Conservation (phyloP, 2,113 vertebrate genomes). For the Speoplatyrhinus poulsoni region DNA sequence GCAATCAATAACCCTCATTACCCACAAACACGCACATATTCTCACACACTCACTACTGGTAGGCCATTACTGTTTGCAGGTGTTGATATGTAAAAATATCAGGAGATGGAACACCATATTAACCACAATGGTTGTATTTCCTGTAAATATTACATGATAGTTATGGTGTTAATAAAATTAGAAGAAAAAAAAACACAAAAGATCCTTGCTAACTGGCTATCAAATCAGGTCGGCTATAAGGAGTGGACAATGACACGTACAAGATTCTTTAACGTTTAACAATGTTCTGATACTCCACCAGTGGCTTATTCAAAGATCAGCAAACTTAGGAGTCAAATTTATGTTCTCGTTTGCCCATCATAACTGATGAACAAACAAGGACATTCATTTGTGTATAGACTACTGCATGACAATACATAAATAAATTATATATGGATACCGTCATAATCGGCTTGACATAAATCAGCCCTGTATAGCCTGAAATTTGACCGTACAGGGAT, state of each 20-base stretch:
- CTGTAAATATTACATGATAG: conserved; percentile 37
- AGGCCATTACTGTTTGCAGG: conserved; percentile 27
- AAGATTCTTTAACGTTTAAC: not conserved
- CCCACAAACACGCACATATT: conserved; percentile 18
- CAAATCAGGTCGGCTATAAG: conserved; percentile 6
- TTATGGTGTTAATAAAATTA: conserved; percentile 15
- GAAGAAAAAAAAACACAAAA: conserved; percentile 35
- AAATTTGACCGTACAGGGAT: not conserved
- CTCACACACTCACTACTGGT: conserved; percentile 25
- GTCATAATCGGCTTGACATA: not conserved
- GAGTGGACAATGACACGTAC: conserved; percentile 19
- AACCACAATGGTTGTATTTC: conserved; percentile 48
- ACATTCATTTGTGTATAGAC: too few relatives aligned
- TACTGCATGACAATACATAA: not conserved
- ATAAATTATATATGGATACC: not conserved
- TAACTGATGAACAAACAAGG: too few relatives aligned
- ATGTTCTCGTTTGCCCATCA: too few relatives aligned
- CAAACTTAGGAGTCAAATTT: not conserved
- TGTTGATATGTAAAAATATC: conserved; percentile 51
- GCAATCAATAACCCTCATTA: not conserved
- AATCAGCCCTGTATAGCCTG: not conserved
- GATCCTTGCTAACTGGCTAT: conserved; percentile 22
- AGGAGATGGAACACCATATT: conserved; percentile 39
- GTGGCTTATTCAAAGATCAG: conserved; percentile 1
- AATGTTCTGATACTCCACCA: not conserved